phyloP scores from a whole-genome alignment of 2,888 invertebrate species.

The Xestobium rufovillosum region DNA sequence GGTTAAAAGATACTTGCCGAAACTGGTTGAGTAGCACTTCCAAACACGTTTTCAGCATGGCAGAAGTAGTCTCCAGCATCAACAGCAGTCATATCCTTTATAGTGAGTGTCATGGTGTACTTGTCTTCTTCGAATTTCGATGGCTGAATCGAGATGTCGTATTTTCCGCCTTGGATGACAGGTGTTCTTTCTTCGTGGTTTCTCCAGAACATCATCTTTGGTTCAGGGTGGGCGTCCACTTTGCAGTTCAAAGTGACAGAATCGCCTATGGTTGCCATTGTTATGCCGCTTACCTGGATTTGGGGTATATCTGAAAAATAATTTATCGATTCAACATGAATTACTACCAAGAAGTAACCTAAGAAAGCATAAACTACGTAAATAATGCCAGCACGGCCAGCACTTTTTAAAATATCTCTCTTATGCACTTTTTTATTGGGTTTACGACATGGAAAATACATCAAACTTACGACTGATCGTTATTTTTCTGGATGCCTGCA shows the following conservation, averaged over 20 bases:
- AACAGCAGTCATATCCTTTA: slow-evolving; percentile 60
- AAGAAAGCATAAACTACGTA: too few relatives aligned
- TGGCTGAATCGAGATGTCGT: slow-evolving; percentile 53
- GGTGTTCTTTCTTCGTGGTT: slow-evolving; percentile 67
- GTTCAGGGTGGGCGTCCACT: slow-evolving; percentile 72
- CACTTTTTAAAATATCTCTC: too few relatives aligned
- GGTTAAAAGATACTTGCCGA: too few relatives aligned
- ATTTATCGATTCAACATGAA: slow-evolving; percentile 6
- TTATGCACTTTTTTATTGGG: too few relatives aligned
- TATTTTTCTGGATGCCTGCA: slow-evolving; percentile 74
- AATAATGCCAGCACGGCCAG: too few relatives aligned
- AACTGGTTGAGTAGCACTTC: slow-evolving; percentile 63
- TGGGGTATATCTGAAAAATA: slow-evolving; percentile 59
- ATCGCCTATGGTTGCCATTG: slow-evolving; percentile 69
- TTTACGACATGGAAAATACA: too few relatives aligned
- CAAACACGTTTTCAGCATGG: slow-evolving; percentile 77
- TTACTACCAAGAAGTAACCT: too few relatives aligned
- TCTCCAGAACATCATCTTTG: slow-evolving; percentile 75
- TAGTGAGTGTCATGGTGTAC: slow-evolving; percentile 67
- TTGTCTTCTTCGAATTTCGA: slow-evolving; percentile 60
- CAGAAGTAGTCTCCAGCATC: slow-evolving; percentile 79
- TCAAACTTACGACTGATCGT: slow-evolving; percentile 69
- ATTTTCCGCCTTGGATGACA: slow-evolving; percentile 70
- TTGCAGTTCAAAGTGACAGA: slow-evolving; percentile 69
- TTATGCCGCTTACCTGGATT: slow-evolving; percentile 69